Evolutionary conservation across 2,797 vertebrate species (phyloP).

Genomic region (Sebastes nivosus): DNA sequence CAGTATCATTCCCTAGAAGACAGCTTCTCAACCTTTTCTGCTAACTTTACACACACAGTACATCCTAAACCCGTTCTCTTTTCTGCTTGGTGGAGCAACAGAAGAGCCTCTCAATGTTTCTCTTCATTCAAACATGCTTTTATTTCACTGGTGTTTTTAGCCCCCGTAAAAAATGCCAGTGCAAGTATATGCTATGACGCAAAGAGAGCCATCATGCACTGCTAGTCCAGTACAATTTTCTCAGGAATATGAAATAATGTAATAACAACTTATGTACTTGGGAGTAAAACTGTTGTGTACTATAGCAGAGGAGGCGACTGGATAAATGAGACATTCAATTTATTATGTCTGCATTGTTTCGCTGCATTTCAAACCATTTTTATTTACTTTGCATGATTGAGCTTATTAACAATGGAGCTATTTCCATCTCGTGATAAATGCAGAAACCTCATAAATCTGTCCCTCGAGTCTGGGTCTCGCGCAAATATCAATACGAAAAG

Average conservation of each 20-base stretch:
- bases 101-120: background rate
- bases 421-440: slow-evolving; percentile 33
- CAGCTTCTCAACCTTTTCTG: background rate
- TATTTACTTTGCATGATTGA: slow-evolving; percentile 17
- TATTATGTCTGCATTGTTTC: background rate
- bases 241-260: background rate
- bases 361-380: slow-evolving; percentile 3
- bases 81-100: background rate
- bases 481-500: slow-evolving; percentile 36
- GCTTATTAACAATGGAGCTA: slow-evolving; percentile 16
- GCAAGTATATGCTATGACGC: background rate
- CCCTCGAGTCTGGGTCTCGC: background rate
- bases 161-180: background rate
- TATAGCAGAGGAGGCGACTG: background rate
- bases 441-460: background rate
- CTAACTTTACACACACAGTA: background rate
- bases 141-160: background rate
- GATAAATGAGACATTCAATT: background rate
- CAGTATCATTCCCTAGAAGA: background rate
- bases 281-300: background rate
- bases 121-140: background rate
- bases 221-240: background rate
- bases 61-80: background rate
- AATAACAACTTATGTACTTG: too few relatives aligned
- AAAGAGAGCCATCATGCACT: background rate